phyloP scores from a whole-genome alignment of 2,113 vertebrate genomes.

The Gambusia affinis region DNA sequence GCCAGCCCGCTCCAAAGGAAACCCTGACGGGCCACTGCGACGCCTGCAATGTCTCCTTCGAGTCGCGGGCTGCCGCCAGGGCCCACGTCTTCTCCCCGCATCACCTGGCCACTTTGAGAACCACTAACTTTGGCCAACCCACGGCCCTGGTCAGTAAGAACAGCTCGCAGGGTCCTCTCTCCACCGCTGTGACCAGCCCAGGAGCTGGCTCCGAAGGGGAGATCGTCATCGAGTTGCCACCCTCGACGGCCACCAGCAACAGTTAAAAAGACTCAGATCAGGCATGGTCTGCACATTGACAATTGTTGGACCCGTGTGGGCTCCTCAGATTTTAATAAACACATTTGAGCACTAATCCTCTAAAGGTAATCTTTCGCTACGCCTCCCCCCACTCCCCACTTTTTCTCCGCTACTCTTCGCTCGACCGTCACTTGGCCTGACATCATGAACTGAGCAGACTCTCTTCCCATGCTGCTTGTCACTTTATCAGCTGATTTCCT shows the following conservation, averaged over 20 bases:
- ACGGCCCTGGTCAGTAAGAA: slow-evolving; percentile 75
- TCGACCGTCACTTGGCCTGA: slow-evolving; percentile 57
- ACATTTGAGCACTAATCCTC: slow-evolving; percentile 79
- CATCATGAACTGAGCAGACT: slow-evolving; percentile 50
- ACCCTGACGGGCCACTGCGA: slow-evolving; percentile 84
- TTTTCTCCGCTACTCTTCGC: slow-evolving; percentile 40
- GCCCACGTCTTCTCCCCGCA: slow-evolving; percentile 89
- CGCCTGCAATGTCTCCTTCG: slow-evolving; percentile 86
- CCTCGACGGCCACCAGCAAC: slow-evolving; percentile 74
- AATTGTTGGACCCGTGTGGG: slow-evolving; percentile 72
- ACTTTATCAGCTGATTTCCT: slow-evolving; percentile 44
- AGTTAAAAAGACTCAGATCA: slow-evolving; percentile 77
- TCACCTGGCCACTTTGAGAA: slow-evolving; percentile 86
- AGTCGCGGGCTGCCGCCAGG: slow-evolving; percentile 88
- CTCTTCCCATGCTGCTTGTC: slow-evolving; percentile 61
- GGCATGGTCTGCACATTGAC: slow-evolving; percentile 72
- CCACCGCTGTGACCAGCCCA: slow-evolving; percentile 48
- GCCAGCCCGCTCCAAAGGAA: slow-evolving; percentile 74
- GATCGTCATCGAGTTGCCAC: slow-evolving; percentile 64
- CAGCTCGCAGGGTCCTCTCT: slow-evolving; percentile 52
- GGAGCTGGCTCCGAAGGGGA: slow-evolving; percentile 60
- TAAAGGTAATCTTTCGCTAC: slow-evolving; percentile 75
- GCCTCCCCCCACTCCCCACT: slow-evolving; percentile 56
- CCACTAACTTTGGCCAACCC: slow-evolving; percentile 84
- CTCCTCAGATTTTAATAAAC: slow-evolving; percentile 78